A percentile compares a stretch with the other conserved stretches of the same genome.
Evolutionary conservation across 1,140 invertebrate genomes (phyloP).

Genomic region (Zelostemma sp.): DNA sequence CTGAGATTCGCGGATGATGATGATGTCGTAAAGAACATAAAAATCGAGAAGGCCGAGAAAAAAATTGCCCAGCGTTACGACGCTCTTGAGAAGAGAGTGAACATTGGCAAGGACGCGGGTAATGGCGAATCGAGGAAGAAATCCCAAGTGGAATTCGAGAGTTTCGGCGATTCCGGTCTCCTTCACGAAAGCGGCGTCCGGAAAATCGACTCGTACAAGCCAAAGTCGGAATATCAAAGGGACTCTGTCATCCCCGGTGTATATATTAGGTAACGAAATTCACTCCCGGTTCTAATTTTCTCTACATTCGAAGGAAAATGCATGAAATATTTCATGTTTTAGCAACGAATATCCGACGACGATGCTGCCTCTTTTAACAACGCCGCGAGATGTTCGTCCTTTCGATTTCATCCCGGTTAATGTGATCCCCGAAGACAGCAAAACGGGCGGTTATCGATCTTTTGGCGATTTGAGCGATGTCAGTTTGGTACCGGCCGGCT

Average conservation of each 20-base stretch:
- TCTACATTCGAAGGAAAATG: too few relatives aligned
- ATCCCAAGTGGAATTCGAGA: conserved; percentile 59
- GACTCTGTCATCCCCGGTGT: conserved; percentile 59
- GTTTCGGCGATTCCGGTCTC: conserved; percentile 59
- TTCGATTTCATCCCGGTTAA: conserved; percentile 68
- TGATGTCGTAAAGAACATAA: conserved; percentile 45
- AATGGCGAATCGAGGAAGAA: conserved; percentile 49
- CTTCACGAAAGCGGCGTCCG: conserved; percentile 55
- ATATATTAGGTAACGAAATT: conserved; percentile 54
- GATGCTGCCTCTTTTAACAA: conserved; percentile 64
- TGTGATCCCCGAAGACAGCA: conserved; percentile 63
- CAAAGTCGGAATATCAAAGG: conserved; percentile 32
- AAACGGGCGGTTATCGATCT: conserved; percentile 55
- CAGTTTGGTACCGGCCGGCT: conserved; percentile 64
- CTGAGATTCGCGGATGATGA: conserved; percentile 46
- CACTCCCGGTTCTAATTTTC: background rate
- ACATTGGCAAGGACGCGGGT: conserved; percentile 39
- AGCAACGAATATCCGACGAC: conserved; percentile 66
- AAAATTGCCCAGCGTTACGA: conserved; percentile 53
- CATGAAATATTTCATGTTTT: conserved; percentile 20
- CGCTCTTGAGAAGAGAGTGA: conserved; percentile 51
- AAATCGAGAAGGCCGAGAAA: conserved; percentile 52
- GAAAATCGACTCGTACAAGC: conserved; percentile 46
- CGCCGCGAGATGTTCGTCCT: conserved; percentile 54
- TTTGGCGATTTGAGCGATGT: conserved; percentile 65